phyloP scores from a whole-genome alignment of 1,140 invertebrate genomes.

The Drosophila pseudoobscura region DNA sequence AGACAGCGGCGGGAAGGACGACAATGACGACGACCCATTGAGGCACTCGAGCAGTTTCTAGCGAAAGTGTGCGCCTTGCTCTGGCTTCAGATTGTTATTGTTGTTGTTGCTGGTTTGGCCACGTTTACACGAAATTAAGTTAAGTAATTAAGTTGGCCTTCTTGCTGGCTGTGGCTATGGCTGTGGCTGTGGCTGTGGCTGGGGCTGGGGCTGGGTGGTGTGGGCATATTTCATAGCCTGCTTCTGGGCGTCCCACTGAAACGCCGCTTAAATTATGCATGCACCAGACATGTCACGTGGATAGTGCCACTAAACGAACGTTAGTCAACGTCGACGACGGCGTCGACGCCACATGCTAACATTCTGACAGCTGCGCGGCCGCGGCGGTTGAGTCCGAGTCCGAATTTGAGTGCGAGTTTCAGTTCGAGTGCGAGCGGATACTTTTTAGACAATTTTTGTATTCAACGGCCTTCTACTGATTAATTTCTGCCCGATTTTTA shows the following conservation, averaged over 20 bases:
- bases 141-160: conserved; percentile 39
- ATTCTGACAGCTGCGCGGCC: conserved; percentile 53
- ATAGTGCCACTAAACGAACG: conserved; percentile 20
- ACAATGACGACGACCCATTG: conserved; percentile 25
- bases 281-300: conserved; percentile 12
- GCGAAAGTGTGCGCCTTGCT: neutral
- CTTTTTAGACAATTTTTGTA: neutral
- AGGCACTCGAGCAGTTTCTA: conserved; percentile 31
- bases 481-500: neutral
- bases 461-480: no score
- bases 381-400: conserved; percentile 45
- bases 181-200: conserved; percentile 7
- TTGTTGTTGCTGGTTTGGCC: conserved; percentile 8
- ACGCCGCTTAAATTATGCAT: conserved; percentile 50
- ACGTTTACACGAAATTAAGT: conserved; percentile 43
- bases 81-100: conserved; percentile 4
- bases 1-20: conserved; percentile 11
- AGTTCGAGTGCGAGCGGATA: conserved; percentile 18
- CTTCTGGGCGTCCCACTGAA: conserved; percentile 4
- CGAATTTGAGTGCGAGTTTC: conserved; percentile 5
- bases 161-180: conserved; percentile 17
- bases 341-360: conserved; percentile 61
- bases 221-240: conserved; percentile 19
- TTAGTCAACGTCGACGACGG: conserved; percentile 52
- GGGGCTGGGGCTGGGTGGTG: neutral